Conservation (phyloP, 2,888 invertebrate species). For the Lepas anatifera region DNA sequence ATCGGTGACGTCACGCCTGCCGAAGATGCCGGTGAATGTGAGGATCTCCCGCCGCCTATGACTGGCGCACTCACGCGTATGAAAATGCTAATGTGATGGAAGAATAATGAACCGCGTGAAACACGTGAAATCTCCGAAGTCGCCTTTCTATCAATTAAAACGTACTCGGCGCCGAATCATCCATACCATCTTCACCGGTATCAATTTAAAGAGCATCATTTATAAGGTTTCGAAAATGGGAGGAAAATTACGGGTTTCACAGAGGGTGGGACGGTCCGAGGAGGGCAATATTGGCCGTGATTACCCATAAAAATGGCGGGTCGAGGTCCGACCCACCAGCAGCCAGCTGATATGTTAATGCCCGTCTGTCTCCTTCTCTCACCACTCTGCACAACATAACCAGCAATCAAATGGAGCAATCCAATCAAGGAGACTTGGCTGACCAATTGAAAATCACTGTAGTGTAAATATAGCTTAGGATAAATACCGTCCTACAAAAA, state of each 20-base stretch:
- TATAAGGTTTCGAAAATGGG: slow-evolving; percentile 4
- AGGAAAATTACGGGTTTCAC: neutral
- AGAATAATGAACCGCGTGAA: neutral
- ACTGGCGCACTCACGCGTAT: too few species aligned
- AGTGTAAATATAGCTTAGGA: too few species aligned
- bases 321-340: neutral
- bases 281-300: neutral
- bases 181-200: neutral
- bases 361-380: too few species aligned
- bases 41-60: too few species aligned
- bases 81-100: neutral
- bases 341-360: neutral
- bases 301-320: neutral
- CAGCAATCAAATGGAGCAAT: too few species aligned
- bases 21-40: too few species aligned
- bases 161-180: neutral
- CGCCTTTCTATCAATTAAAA: neutral
- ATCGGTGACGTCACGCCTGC: too few species aligned
- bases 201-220: slow-evolving; percentile 10
- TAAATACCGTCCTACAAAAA: too few species aligned
- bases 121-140: neutral
- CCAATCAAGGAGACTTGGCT: too few species aligned
- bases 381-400: too few species aligned
- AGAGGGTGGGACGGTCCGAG: neutral
- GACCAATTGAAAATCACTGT: too few species aligned